phyloP scores from a whole-genome alignment of 2,888 invertebrate genomes.

The Drosophila infuscata region DNA sequence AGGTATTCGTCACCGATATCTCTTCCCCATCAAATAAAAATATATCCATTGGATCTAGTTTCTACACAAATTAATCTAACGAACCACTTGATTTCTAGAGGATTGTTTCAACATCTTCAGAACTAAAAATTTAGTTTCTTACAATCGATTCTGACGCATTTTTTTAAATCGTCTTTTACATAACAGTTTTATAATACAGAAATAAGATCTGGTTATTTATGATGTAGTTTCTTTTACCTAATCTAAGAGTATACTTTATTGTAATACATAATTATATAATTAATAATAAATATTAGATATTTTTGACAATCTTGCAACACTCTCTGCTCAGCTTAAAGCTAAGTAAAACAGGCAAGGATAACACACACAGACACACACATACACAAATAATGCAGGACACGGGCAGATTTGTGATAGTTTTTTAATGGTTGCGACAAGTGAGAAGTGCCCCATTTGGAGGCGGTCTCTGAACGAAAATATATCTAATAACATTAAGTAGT shows the following conservation, averaged over 20 bases:
- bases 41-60: too few species aligned
- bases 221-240: background rate
- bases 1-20: too few species aligned
- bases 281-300: background rate
- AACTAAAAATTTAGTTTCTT: background rate
- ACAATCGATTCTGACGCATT: background rate
- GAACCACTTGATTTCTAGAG: background rate
- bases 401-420: constrained; percentile 39
- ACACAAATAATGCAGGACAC: background rate
- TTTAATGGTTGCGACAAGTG: constrained; percentile 33
- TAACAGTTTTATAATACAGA: background rate
- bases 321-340: constrained; percentile 23
- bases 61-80: too few species aligned
- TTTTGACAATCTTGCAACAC: background rate
- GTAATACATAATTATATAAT: background rate
- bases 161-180: background rate
- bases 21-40: too few species aligned
- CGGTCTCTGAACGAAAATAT: constrained; percentile 49
- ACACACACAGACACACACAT: constrained; percentile 5
- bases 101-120: background rate
- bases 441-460: constrained; percentile 33
- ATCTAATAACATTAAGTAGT: constrained; percentile 78
- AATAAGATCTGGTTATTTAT: background rate
- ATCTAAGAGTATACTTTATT: background rate
- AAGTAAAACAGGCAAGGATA: constrained; percentile 41